These are phyloP conservation scores for Aricia agestis DNA, from an alignment of 1,140 invertebrate species.

Conservation along the genomic window DNA sequence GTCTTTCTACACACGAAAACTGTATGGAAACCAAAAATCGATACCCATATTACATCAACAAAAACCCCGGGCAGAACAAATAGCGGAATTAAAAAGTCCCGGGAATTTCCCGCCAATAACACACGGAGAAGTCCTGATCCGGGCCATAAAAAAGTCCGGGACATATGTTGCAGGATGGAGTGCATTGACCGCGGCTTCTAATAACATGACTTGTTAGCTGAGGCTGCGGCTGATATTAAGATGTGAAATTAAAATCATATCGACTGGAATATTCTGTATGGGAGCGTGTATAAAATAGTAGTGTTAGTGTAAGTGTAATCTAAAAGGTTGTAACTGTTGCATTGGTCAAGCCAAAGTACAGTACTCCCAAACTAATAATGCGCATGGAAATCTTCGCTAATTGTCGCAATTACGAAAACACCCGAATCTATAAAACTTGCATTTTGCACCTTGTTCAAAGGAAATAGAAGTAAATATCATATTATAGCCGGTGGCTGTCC, in stretches of 20 bases:
- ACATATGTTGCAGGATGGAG: conserved; percentile 49
- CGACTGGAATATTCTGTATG: neutral
- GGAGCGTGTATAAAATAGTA: no score
- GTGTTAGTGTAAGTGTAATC: no score
- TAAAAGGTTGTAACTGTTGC: no score
- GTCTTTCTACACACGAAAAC: no score
- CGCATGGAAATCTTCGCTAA: no score
- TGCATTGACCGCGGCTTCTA: conserved; percentile 39
- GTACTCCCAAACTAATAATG: no score
- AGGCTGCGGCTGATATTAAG: conserved; percentile 15
- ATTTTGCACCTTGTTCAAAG: no score
- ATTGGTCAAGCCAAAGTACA: no score
- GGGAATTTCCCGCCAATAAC: conserved; percentile 44
- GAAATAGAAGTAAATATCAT: no score
- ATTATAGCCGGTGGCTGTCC: no score
- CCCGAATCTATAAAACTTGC: no score
- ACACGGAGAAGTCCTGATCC: conserved; percentile 32
- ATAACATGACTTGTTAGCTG: conserved; percentile 34
- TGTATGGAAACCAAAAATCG: conserved; percentile 25
- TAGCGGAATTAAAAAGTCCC: conserved; percentile 44
- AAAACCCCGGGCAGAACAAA: conserved; percentile 36
- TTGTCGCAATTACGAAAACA: no score
- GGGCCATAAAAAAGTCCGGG: conserved; percentile 55
- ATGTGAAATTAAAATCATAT: neutral
- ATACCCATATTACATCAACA: conserved; percentile 30